Conservation (phyloP, 2,113 vertebrate genomes). For the Phyllostomus hastatus region DNA sequence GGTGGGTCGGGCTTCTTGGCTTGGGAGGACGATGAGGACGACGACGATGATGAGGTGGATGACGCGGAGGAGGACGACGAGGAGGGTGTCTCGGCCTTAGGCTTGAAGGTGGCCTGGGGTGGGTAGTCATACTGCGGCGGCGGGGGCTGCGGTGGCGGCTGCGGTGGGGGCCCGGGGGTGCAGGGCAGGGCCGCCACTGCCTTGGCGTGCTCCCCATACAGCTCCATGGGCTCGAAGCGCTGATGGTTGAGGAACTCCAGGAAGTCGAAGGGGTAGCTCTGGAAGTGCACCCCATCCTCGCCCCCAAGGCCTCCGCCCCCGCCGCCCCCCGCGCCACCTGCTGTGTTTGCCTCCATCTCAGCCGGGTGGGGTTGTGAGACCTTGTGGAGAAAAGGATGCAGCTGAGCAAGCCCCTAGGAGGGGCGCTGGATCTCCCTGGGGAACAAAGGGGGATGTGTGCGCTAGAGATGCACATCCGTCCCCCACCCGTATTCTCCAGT, state of each 20-base stretch:
- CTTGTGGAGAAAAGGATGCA: conserved; percentile 21
- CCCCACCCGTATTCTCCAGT: background rate
- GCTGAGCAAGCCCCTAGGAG: background rate
- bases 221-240: conserved; percentile 81
- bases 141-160: conserved; percentile 45
- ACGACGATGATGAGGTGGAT: background rate
- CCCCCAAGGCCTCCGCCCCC: conserved; percentile 66
- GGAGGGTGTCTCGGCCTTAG: conserved; percentile 68
- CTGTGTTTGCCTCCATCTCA: conserved; percentile 79
- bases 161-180: conserved; percentile 57
- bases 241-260: conserved; percentile 82
- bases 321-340: conserved; percentile 46
- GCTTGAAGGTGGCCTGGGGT: conserved; percentile 64
- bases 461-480: fast-evolving
- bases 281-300: conserved; percentile 82
- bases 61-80: background rate
- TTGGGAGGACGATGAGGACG: background rate
- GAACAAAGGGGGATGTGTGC: background rate
- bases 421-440: background rate
- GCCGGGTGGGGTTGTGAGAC: background rate
- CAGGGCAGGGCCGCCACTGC: conserved; percentile 73
- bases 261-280: conserved; percentile 82
- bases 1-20: conserved; percentile 76
- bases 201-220: conserved; percentile 79
- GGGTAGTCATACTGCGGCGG: conserved; percentile 74